Percentiles rank a stretch among this genome's conserved stretches.
Evolutionary conservation across 1,140 invertebrate species (phyloP).

Genomic region (Drosophila santomea): DNA sequence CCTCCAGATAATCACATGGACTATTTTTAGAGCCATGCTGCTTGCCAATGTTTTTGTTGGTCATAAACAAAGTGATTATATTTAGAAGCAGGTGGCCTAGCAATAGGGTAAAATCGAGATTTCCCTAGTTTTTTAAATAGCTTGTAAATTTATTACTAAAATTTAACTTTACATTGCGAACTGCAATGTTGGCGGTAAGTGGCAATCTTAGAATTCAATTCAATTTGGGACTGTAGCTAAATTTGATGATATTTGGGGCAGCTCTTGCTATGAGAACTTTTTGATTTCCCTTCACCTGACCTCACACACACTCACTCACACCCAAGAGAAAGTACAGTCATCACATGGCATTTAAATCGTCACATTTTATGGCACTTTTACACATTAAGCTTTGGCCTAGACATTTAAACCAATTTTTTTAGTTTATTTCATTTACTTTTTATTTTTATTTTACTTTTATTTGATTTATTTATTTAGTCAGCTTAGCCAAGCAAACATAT

Average conservation of each 20-base stretch:
- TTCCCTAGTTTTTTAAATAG: constrained; percentile 8
- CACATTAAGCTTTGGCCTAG: constrained; percentile 68
- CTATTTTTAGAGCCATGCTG: constrained; percentile 28
- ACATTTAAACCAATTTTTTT: constrained; percentile 42
- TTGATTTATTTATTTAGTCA: constrained; percentile 46
- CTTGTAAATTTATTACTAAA: constrained; percentile 41
- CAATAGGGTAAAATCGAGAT: neutral
- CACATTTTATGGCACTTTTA: constrained; percentile 47
- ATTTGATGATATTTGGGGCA: constrained; percentile 41
- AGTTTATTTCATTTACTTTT: constrained; percentile 10
- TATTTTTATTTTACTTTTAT: constrained; percentile 25
- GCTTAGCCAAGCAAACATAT: constrained; percentile 65
- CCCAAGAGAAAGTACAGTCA: constrained; percentile 48
- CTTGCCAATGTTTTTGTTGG: constrained; percentile 13
- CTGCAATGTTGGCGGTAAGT: constrained; percentile 79
- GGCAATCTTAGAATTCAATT: constrained; percentile 54
- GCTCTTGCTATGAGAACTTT: constrained; percentile 73
- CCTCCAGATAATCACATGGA: constrained; percentile 30
- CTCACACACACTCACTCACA: constrained; percentile 13
- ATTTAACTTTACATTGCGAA: constrained; percentile 79
- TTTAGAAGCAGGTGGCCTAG: constrained; percentile 31
- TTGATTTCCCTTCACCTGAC: constrained; percentile 26
- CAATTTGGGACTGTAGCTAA: constrained; percentile 41
- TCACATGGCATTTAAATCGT: constrained; percentile 39
- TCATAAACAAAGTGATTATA: constrained; percentile 25